phyloP scores from a whole-genome alignment of 1,140 invertebrate genomes.

The Proales similis region DNA sequence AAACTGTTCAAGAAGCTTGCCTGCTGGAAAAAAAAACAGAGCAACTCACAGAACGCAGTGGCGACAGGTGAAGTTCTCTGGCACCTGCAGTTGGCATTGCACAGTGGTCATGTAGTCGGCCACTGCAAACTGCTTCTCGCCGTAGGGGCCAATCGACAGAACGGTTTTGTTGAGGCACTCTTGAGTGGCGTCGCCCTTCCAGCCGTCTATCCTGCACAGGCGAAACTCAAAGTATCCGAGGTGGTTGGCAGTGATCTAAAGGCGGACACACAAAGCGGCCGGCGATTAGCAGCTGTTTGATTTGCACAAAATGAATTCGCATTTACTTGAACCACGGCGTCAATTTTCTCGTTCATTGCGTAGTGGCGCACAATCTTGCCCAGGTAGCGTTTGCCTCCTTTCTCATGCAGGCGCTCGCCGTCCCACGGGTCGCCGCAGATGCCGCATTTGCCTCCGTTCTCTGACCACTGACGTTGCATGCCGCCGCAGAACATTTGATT shows the following conservation, averaged over 20 bases:
- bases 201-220: slow-evolving; percentile 57
- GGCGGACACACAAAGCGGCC: slow-evolving; percentile 37
- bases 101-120: background rate
- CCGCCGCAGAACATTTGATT: slow-evolving; percentile 38
- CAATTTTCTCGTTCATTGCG: slow-evolving; percentile 41
- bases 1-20: background rate
- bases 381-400: slow-evolving; percentile 48
- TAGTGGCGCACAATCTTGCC: slow-evolving; percentile 47
- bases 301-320: slow-evolving; percentile 45
- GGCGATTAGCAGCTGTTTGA: too few relatives aligned
- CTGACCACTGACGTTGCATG: slow-evolving; percentile 11
- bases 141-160: background rate
- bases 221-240: slow-evolving; percentile 44
- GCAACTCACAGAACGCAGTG: slow-evolving; percentile 12
- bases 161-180: slow-evolving; percentile 40
- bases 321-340: slow-evolving; percentile 37
- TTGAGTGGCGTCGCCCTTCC: slow-evolving; percentile 40
- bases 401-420: slow-evolving; percentile 48
- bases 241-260: slow-evolving; percentile 46
- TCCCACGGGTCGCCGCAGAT: slow-evolving; percentile 51
- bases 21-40: background rate
- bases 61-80: slow-evolving; percentile 4
- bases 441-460: slow-evolving; percentile 51
- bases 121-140: background rate
- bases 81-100: background rate